Base-by-base conservation (phyloP, 2,888 invertebrate genomes). In the Aspidiotus rigidus region DNA sequence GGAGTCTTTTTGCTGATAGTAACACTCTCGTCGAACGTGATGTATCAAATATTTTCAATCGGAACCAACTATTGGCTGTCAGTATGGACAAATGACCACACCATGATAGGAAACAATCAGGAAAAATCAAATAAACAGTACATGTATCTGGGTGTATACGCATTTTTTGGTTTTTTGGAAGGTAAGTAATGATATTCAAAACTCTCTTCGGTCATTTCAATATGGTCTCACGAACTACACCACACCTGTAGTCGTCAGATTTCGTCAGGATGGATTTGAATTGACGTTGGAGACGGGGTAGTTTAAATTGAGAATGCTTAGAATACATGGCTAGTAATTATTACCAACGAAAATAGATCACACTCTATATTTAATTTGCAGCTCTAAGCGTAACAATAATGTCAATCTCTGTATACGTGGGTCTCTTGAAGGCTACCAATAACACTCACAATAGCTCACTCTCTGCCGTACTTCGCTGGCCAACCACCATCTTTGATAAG, bases 11-110 rank as follows among this genome's bases (percentile, higher is more conserved):
- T 90, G 67, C 84, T 88, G 0, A 77, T 87, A 15, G 79, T 86
- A 11, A 90, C 94, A 2, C 81, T 93, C 66, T 71, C 89, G 0
- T 85, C 94, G 79, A 89, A 94, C 77, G 82, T 90, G 73, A 78
- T 89, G 55, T 89, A 88, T 77, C 91, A 92, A 83, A 84, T 85
- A 72, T 89, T 93, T 80, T 88, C 89, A 76, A 89, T 93, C 69
- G 89, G 89, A 72, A 89, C 92, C 66, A 93, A 90, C 80, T 82
- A 90, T 73, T 93, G 93, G 93, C 82, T 93, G 41, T 87, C 89
- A 17, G 77, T 80, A 71, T 92, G 92, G 92, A 86, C 92, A n/a
- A 85, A 85, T 73, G 90, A 90, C 75, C 76, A 80, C 13, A 71
- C 77, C 2, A 79, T 82, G 74, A 80, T 81, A n/a, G 69, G 69